A percentile compares a stretch with the other conserved stretches of the same genome.
These are phyloP conservation scores for Beris morrisii DNA, from an alignment of 2,888 invertebrate genomes.

Conservation along the genomic window DNA sequence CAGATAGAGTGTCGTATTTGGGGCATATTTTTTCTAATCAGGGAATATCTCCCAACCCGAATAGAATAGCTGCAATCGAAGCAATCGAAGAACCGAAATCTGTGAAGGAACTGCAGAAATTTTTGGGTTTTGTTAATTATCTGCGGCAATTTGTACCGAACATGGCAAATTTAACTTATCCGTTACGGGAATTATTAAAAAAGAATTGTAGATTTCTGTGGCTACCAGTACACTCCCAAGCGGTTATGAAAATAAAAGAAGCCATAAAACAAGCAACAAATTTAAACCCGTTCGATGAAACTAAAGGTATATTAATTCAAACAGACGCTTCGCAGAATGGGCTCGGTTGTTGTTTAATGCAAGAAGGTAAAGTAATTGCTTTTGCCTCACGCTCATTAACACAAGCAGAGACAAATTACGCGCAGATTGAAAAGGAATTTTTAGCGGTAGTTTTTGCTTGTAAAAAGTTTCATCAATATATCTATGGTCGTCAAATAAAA, in stretches of 20 bases:
- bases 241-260: no score
- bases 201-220: background rate
- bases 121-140: conserved; percentile 22
- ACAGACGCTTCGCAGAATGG: no score
- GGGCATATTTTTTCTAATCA: conserved; percentile 39
- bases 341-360: no score
- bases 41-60: conserved; percentile 34
- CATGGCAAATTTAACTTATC: background rate
- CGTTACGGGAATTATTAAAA: background rate
- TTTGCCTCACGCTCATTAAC: no score
- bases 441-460: conserved; percentile 40
- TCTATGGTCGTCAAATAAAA: conserved; percentile 37
- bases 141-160: conserved; percentile 5
- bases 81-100: conserved; percentile 15
- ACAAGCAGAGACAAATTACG: no score
- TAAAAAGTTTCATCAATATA: conserved; percentile 37
- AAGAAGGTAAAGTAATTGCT: no score
- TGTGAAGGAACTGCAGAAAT: conserved; percentile 34
- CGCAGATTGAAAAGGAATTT: no score
- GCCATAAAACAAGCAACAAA: no score
- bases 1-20: conserved; percentile 42
- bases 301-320: no score
- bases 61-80: conserved; percentile 32
- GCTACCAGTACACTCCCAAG: background rate
- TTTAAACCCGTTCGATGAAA: no score